Evolutionary conservation across 2,113 vertebrate genomes (phyloP).

Genomic region (Macquaria australasica): DNA sequence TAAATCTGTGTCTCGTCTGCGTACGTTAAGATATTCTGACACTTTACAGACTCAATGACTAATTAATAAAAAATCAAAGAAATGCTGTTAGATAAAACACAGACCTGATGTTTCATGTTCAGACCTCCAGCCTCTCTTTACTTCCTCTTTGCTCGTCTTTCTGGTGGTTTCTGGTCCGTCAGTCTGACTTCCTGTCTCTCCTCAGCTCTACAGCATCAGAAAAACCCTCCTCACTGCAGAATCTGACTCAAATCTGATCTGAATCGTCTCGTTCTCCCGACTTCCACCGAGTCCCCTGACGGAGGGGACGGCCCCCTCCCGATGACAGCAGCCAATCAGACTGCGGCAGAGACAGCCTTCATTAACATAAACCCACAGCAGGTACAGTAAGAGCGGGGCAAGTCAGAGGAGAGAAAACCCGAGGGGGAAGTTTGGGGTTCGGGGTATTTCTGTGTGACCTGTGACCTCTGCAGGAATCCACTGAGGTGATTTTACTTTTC

Average conservation of each 20-base stretch:
- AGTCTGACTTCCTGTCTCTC: constrained; percentile 34
- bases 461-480: constrained; percentile 49
- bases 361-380: constrained; percentile 36
- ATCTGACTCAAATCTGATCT: constrained; percentile 33
- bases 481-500: constrained; percentile 34
- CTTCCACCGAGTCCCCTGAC: neutral
- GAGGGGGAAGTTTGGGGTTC: constrained; percentile 37
- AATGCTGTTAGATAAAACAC: neutral
- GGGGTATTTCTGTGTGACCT: constrained; percentile 27
- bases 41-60: too few species aligned
- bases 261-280: neutral
- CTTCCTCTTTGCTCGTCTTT: constrained; percentile 21
- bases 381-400: neutral
- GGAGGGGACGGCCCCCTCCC: constrained; percentile 26
- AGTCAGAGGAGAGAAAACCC: constrained; percentile 26
- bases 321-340: constrained; percentile 9
- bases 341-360: accelerated
- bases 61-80: too few species aligned
- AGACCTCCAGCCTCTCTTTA: neutral
- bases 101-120: constrained; percentile 12
- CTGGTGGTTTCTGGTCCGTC: neutral
- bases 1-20: neutral
- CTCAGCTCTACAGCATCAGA: neutral
- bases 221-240: neutral
- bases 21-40: too few species aligned